Evolutionary conservation across 2,888 invertebrate species (phyloP), one percentile per base, ranked within the genome.

Genomic region (Parelbella ahira): DNA sequence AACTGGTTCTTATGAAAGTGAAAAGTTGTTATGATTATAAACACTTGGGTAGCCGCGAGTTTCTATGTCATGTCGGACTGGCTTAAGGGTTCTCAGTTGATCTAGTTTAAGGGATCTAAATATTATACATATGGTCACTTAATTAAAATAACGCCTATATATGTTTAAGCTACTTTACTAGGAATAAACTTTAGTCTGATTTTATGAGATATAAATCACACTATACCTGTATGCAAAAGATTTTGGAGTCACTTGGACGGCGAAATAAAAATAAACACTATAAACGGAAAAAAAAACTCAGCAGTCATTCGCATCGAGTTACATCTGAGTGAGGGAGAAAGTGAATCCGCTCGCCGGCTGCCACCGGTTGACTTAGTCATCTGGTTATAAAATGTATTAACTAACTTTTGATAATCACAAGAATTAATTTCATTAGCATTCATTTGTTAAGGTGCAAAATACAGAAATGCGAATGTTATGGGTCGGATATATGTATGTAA

Each of bases 1-100:
- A 64, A 76, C 76, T 70, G 64, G 54, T 74, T 74, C 72, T 56
- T 63, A 73, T 74, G 78, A 79, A 78, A 79, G 78, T 77, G 70
- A 72, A 61, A 59, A 42, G 41, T 34, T 42, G 41, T 34, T 42
- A 28, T 42, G 28, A 42, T 42, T 42, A 34, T 34, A 34, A 28
- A 28, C 41, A 28, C 25, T n/a, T 20, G 4, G 20, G 12, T 9
- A 27, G 10, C 18, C 6, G 15, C 41, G 13, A 24, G 28, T 13
- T 20, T 32, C 11, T 19, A 20, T 41, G 13, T 33, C 27, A 25
- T 20, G 15, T 19, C 12, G 15, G 21, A 4, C 24, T 20, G n/a
- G n/a, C n/a, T n/a, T n/a, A n/a, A n/a, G 20, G 6, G 30, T 19
- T 25, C 8, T 21, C 4, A 10, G 30, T 18, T 23, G 18, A 29